Conservation (phyloP, 2,888 invertebrate species). For the Ecliptopera silaceata region DNA sequence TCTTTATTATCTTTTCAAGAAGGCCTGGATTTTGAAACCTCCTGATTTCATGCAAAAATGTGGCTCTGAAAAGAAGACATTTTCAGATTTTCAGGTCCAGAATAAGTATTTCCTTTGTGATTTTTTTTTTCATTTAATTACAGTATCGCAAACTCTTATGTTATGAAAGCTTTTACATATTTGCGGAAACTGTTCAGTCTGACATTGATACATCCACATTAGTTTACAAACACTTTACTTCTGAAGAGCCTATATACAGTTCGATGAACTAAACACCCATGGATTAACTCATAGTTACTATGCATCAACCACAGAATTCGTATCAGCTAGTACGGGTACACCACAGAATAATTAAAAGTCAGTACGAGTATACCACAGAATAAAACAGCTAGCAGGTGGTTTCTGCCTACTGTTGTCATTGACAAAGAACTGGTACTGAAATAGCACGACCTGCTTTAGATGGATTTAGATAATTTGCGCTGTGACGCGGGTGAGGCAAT, state of each 20-base stretch:
- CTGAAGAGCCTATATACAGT: conserved; percentile 10
- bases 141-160: not conserved
- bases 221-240: conserved; percentile 17
- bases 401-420: conserved; percentile 32
- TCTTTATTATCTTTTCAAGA: too few relatives aligned
- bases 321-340: not conserved
- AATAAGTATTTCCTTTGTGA: too few relatives aligned
- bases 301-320: not conserved
- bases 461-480: conserved; percentile 11
- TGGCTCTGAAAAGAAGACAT: too few relatives aligned
- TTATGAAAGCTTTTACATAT: not conserved
- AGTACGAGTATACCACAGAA: not conserved
- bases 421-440: conserved; percentile 34
- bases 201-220: conserved; percentile 10
- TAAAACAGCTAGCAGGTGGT: not conserved
- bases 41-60: too few relatives aligned
- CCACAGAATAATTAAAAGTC: conserved; percentile 1
- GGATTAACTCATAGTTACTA: not conserved
- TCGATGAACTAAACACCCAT: conserved; percentile 15
- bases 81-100: too few relatives aligned
- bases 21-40: too few relatives aligned
- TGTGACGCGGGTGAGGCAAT: not conserved
- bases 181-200: conserved; percentile 1
- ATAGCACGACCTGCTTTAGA: conserved; percentile 27
- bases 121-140: too few relatives aligned